Evolutionary conservation across 1,140 invertebrate species (phyloP).

Genomic region (Lutraria rhynchaena): DNA sequence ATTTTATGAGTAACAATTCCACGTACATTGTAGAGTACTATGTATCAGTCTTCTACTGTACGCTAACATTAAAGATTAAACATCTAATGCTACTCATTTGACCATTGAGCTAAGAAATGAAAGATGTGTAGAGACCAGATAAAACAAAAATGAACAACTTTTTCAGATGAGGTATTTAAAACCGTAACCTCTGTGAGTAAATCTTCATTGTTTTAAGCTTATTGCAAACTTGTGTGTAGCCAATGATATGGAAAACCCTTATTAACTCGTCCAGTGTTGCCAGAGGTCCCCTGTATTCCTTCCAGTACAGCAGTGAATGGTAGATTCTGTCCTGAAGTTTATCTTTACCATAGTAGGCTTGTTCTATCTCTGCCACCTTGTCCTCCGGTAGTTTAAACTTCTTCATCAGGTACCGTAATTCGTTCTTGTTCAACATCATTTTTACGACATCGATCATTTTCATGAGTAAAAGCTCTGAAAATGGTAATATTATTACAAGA

Average conservation of each 20-base stretch:
- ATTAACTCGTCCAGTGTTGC: slow-evolving; percentile 79
- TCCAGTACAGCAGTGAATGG: slow-evolving; percentile 75
- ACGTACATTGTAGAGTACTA: too few species aligned
- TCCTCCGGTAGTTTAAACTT: slow-evolving; percentile 78
- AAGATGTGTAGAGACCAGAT: too few species aligned
- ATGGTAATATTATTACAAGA: slow-evolving; percentile 7
- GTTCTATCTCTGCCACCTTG: slow-evolving; percentile 76
- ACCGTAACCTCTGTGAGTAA: slow-evolving; percentile 73
- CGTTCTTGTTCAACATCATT: slow-evolving; percentile 74
- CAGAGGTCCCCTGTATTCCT: slow-evolving; percentile 69
- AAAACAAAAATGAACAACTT: too few species aligned
- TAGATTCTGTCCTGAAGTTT: slow-evolving; percentile 74
- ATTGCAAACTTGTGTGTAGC: slow-evolving; percentile 72
- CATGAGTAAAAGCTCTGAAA: slow-evolving; percentile 75
- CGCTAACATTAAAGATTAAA: too few species aligned
- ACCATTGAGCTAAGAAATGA: too few species aligned
- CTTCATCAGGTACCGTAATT: slow-evolving; percentile 77
- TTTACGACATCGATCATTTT: slow-evolving; percentile 78
- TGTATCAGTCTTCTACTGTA: too few species aligned
- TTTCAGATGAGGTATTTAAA: slow-evolving; percentile 66
- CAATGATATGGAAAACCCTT: slow-evolving; percentile 77
- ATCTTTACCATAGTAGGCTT: slow-evolving; percentile 76
- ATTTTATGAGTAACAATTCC: too few species aligned
- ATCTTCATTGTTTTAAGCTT: slow-evolving; percentile 78
- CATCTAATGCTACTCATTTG: too few species aligned